phyloP scores from a whole-genome alignment of 2,113 vertebrate genomes.

The Entomyzon cyanotis region DNA sequence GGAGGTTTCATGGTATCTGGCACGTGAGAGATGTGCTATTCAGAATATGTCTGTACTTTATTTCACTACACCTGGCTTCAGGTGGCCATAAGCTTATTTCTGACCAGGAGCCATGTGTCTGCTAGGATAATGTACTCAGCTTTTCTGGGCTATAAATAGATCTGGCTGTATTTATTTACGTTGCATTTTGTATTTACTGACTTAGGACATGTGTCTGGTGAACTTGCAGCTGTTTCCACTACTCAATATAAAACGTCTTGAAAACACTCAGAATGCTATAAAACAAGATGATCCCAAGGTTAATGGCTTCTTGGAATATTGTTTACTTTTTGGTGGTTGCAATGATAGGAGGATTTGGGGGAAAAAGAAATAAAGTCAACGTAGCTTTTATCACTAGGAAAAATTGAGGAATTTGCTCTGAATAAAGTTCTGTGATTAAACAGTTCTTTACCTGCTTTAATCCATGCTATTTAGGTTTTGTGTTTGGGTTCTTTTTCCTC shows the following conservation, averaged over 20 bases:
- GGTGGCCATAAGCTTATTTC: not conserved
- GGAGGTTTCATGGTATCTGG: not conserved
- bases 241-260: not conserved
- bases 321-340: not conserved
- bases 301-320: not conserved
- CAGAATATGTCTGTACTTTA: not conserved
- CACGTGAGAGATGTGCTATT: not conserved
- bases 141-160: not conserved
- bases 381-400: rapidly evolving
- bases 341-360: not conserved
- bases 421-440: not conserved
- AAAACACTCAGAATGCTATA: not conserved
- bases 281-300: not conserved
- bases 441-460: slow-evolving; percentile 25
- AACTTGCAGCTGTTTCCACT: not conserved
- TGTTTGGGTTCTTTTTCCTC: not conserved
- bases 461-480: not conserved
- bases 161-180: not conserved
- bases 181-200: not conserved
- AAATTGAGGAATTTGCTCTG: not conserved
- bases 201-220: rapidly evolving
- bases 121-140: not conserved
- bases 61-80: not conserved
- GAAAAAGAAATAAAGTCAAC: not conserved
- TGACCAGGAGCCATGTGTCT: not conserved